Conservation (phyloP, 2,888 invertebrate species). For the Cryptocheilus praepositus region DNA sequence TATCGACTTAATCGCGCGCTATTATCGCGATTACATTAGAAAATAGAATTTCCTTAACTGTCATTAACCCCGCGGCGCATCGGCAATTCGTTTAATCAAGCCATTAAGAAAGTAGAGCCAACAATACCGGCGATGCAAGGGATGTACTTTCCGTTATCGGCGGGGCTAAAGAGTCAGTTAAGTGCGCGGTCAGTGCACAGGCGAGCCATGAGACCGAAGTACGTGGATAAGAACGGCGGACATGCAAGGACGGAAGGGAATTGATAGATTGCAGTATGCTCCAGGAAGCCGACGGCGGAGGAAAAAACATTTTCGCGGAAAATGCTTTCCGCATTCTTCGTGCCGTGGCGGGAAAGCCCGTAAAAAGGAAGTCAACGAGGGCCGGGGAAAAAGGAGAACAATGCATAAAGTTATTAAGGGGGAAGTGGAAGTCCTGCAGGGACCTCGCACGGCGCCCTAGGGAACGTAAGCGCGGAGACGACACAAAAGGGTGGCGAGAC, state of each 20-base stretch:
- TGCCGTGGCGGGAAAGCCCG: background rate
- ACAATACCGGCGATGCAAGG: too few relatives aligned
- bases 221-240: too few relatives aligned
- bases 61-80: too few relatives aligned
- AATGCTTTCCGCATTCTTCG: slow-evolving; percentile 12
- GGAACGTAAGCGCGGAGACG: slow-evolving; percentile 12
- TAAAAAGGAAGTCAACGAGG: slow-evolving; percentile 23
- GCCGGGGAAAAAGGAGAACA: slow-evolving; percentile 26
- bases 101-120: too few relatives aligned
- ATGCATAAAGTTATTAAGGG: slow-evolving; percentile 41
- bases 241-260: background rate
- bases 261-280: background rate
- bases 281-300: background rate
- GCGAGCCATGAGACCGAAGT: too few relatives aligned
- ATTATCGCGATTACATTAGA: too few relatives aligned
- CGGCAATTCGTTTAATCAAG: too few relatives aligned
- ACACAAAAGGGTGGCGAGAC: slow-evolving; percentile 13
- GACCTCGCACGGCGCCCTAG: slow-evolving; percentile 16
- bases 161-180: too few relatives aligned
- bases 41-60: too few relatives aligned
- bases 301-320: slow-evolving; percentile 7
- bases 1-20: too few relatives aligned
- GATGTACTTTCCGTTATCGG: too few relatives aligned
- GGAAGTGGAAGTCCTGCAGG: slow-evolving; percentile 23
- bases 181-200: too few relatives aligned